phyloP scores from a whole-genome alignment of 2,888 invertebrate genomes.

The Brachypterus glaber region DNA sequence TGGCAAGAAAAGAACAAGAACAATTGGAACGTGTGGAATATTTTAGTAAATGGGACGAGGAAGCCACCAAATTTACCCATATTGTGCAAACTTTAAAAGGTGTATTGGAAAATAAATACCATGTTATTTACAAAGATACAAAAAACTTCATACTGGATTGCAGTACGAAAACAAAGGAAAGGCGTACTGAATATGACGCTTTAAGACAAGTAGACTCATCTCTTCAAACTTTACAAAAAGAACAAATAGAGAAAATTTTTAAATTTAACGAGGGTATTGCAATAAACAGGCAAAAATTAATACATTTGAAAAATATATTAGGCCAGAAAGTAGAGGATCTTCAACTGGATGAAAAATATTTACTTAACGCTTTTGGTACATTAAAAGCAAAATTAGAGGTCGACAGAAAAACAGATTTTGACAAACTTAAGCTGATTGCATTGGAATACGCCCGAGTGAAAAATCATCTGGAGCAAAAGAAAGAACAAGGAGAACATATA shows the following conservation, averaged over 20 bases:
- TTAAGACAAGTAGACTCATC: slow-evolving; percentile 29
- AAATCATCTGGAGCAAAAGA: slow-evolving; percentile 46
- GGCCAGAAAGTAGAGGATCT: slow-evolving; percentile 25
- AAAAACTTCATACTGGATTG: slow-evolving; percentile 24
- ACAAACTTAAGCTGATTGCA: slow-evolving; percentile 51
- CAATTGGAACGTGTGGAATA: slow-evolving; percentile 32
- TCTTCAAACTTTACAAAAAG: slow-evolving; percentile 24
- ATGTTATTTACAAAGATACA: slow-evolving; percentile 27
- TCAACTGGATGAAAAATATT: slow-evolving; percentile 36
- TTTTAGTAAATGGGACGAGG: slow-evolving; percentile 33
- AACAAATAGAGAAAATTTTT: slow-evolving; percentile 26
- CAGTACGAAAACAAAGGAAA: slow-evolving; percentile 19
- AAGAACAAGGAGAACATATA: slow-evolving; percentile 51
- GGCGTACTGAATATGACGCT: slow-evolving; percentile 26
- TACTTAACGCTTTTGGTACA: slow-evolving; percentile 26
- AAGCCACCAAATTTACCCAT: slow-evolving; percentile 28
- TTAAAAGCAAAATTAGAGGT: slow-evolving; percentile 48
- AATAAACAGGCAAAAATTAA: slow-evolving; percentile 16
- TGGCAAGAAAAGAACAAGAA: slow-evolving; percentile 34
- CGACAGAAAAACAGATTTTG: slow-evolving; percentile 43
- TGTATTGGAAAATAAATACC: slow-evolving; percentile 26
- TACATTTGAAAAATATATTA: slow-evolving; percentile 10
- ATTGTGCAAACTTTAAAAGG: slow-evolving; percentile 26
- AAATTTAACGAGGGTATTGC: slow-evolving; percentile 24
- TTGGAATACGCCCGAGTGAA: slow-evolving; percentile 51